Conservation (phyloP, 2,797 vertebrate genomes). For the Myripristis jacobus region DNA sequence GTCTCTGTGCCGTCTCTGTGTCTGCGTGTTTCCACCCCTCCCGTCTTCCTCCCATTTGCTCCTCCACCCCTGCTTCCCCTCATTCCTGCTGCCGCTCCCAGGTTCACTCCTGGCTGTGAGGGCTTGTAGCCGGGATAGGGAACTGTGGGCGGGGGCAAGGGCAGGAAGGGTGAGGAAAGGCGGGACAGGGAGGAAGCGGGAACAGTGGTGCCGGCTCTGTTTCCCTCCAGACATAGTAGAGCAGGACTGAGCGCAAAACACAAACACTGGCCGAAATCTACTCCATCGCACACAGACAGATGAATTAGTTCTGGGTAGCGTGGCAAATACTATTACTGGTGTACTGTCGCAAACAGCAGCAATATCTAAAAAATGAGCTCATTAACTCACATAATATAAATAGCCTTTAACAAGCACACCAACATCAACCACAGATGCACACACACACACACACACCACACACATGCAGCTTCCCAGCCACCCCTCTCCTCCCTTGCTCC, state of each 20-base stretch:
- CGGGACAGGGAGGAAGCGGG: conserved; percentile 25
- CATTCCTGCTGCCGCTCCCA: conserved; percentile 49
- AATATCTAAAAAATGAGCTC: conserved; percentile 22
- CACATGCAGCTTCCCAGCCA: conserved; percentile 39
- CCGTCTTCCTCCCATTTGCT: conserved; percentile 11
- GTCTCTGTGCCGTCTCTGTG: background rate
- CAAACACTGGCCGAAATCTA: conserved; percentile 28
- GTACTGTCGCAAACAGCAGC: background rate
- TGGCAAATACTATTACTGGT: background rate
- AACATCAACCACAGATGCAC: conserved; percentile 32
- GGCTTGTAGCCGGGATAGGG: conserved; percentile 68
- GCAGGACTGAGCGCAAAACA: conserved; percentile 47
- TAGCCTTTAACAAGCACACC: conserved; percentile 30
- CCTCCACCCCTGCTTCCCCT: conserved; percentile 1
- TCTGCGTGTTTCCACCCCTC: conserved; percentile 30
- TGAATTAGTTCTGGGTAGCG: background rate
- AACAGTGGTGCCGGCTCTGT: conserved; percentile 56
- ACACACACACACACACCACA: conserved; percentile 44
- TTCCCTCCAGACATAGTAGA: conserved; percentile 47
- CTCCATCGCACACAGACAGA: background rate
- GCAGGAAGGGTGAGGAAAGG: conserved; percentile 26
- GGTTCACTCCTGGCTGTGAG: conserved; percentile 64
- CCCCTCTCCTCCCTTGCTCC: conserved; percentile 1
- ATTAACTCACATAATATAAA: conserved; percentile 36
- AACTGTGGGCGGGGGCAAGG: conserved; percentile 34